Evolutionary conservation across 2,797 vertebrate species (phyloP).

Genomic region (Pachyuromys duprasi): DNA sequence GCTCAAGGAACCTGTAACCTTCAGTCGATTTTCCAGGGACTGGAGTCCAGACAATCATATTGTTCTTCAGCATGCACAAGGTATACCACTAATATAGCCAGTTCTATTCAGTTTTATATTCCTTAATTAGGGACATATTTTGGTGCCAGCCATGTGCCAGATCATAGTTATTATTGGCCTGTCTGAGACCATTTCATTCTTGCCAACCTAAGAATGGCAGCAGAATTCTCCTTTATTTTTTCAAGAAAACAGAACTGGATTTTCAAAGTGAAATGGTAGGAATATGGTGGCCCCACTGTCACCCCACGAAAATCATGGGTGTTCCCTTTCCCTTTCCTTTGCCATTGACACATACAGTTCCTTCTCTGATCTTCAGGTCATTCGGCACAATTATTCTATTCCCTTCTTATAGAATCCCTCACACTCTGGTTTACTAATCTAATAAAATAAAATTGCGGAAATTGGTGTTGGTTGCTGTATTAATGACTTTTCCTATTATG

Average conservation of each 20-base stretch:
- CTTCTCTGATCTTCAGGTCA: not conserved
- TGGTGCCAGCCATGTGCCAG: not conserved
- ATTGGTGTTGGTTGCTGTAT: not conserved
- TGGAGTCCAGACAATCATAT: not conserved
- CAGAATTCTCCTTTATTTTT: not conserved
- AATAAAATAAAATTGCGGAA: not conserved
- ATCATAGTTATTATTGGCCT: not conserved
- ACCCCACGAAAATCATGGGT: not conserved
- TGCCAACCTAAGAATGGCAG: not conserved
- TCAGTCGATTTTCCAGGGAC: not conserved
- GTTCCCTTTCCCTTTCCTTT: not conserved
- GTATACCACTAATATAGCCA: not conserved
- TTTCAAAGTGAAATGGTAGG: not conserved
- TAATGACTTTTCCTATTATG: not conserved
- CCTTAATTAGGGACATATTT: slow-evolving; percentile 6
- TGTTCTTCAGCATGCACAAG: not conserved
- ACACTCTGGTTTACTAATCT: not conserved
- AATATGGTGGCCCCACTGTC: not conserved
- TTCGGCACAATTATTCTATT: not conserved
- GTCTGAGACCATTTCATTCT: not conserved
- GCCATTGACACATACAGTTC: not conserved
- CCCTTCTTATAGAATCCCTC: not conserved
- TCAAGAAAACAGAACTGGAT: not conserved
- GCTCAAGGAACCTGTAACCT: too few species aligned
- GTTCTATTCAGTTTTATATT: not conserved